Evolutionary conservation across 35 echinoderm and acorn worm genomes (phyloP), one percentile per base, ranked within the genome.

Genomic region (Holothuria glaberrima): DNA sequence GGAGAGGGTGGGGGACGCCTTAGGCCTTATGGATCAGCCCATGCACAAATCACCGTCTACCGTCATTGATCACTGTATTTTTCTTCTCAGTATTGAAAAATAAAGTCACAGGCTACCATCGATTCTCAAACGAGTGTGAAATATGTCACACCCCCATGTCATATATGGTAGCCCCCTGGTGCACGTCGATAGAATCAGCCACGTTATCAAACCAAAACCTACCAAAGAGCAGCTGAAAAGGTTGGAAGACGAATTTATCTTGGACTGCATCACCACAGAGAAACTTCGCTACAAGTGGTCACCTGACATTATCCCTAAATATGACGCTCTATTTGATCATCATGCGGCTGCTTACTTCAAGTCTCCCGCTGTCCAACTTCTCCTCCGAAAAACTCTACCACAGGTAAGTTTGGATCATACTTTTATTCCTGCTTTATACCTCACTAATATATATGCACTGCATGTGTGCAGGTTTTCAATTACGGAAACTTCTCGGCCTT

Each of bases 221-320:
- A 46, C 80, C 0, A 58, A 87, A 0, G 75, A 81, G 9, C 38
- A 78, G 58, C 81, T 98, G 5, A 83, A 36, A 61, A 90, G 90
- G 27, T 50, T 92, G 73, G 96, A 98, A 38, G 44, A 98, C 18
- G 72, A 75, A 9, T 98, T 98, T 61, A 90, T 94, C 22, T 76
- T 98, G 4, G 96, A 98, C 48, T 92, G 93, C 13, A 98, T 98
- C 72, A 63, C 81, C 18, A 86, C 92, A 17, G 95, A 97, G 34
- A 97, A 97, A 71, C 64, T 83, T 13, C 83, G 95, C 12, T 97
- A 97, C 44, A 97, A 97, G 72, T 97, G 95, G 95, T 94, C 92
- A 50, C 61, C 92, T 10, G 95, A 97, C 78, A 91, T 94, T 62
- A 97, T 97, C 12, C 95, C 95, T 19, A 97, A 94, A 63, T 97